Evolutionary conservation across 1,140 invertebrate genomes (phyloP), one percentile per base, ranked within the genome.

Genomic region (Drosophila hydei): DNA sequence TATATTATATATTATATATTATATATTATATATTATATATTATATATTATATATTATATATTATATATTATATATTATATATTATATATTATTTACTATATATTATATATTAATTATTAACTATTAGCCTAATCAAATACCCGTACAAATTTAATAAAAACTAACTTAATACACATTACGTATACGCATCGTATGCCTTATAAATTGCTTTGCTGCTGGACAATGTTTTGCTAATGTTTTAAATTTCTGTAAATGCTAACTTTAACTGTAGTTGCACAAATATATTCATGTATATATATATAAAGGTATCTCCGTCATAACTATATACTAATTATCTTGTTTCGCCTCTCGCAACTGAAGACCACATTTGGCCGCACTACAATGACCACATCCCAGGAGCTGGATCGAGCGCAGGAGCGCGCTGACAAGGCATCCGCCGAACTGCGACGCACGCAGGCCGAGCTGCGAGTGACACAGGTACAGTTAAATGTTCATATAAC

Each of bases 381-480:
- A 4, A 91, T 96, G 65, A 94, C 94, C 70, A 95, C 95, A 27
- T 94, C 94, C 27, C 95, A 95, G 92, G 96, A 97, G 83, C 92
- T 97, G 65, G 96, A 97, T 74, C 93, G 96, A 48, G 94, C 97
- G 60, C 96, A 97, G 92, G 97, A 98, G 91, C 94, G 96, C 54
- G 95, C 96, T 36, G 97, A 98, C 79, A 97, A 97, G 74, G 93
- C 95, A 0, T 93, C 96, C 7, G 94, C 95, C 33, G 97, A 98
- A 74, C 92, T 98, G 60, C 94, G 97, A 81, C 93, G 97, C 79
- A 96, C 96, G 25, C 95, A 96, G 90, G 95, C 96, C 7, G 97
- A 98, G 87, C 93, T 96, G 72, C 94, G 96, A 92, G 97, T 96
- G 59, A 97, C 96, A 60, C 94, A 95, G 92, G 94, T 92, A 91